Evolutionary conservation across 2,113 vertebrate genomes (phyloP), one percentile per base, ranked within the genome.

Genomic region (Halcyon malimbica): DNA sequence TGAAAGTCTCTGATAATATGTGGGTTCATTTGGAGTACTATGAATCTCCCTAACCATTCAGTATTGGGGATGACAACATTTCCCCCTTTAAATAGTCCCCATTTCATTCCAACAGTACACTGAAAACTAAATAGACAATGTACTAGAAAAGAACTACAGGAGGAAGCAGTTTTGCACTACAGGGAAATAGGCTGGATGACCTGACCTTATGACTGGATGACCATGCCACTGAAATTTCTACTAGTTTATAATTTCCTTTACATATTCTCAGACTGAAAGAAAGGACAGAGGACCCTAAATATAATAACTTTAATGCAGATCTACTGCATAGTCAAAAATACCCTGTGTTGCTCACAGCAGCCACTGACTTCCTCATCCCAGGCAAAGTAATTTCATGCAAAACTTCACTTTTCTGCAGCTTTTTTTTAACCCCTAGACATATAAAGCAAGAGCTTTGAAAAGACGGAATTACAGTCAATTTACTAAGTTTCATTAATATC

Each of bases 361-460:
- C 50, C 67, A 64, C 83, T 73, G 89, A 89, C 35, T 48, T 94
- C 71, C 95, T 96, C 77, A 73, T 50, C 65, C 74, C 87, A 95
- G 78, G 39, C 56, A 95, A 42, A 80, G 24, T 37, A 86, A 44
- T 84, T 82, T 60, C 83, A 95, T 90, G 92, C 83, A 94, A 89
- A 93, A 90, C 63, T 54, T 79, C 71, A 87, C 35, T 53, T 87
- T 81, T 93, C 60, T 70, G 74, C 7, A 67, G 57, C 46, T 29
- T 57, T 79, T 33, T 92, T 96, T 89, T 76, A 89, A 67, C 53
- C 25, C 26, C 48, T 76, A 79, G 71, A 90, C 46, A 95, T 44
- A 83, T 17, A 92, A 76, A 97, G 59, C 59, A 93, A 91, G 63
- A 82, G 16, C 29, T 95, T 90, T 78, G 63, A 83, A 96, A 93